Conservation (phyloP, 2,888 invertebrate species). For the Drosophila picticornis region DNA sequence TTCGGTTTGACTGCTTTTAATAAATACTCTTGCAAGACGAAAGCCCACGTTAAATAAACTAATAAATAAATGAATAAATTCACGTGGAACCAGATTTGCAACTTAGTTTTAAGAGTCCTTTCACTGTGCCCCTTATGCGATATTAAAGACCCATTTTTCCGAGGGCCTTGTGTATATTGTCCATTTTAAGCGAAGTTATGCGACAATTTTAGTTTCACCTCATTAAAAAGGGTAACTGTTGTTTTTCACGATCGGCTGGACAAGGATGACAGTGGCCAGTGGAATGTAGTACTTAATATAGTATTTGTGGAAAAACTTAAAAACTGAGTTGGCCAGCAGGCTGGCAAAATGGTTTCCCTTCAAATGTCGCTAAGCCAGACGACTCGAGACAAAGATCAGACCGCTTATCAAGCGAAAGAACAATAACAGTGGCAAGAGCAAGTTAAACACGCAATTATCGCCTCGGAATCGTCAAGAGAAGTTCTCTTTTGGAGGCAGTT, state of each 20-base stretch:
- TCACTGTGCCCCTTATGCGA: not conserved
- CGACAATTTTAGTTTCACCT: not conserved
- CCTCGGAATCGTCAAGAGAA: constrained; percentile 54
- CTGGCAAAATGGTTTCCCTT: constrained; percentile 20
- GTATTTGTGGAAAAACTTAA: not conserved
- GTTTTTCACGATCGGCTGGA: not conserved
- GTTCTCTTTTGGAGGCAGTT: constrained; percentile 52
- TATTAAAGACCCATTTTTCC: not conserved
- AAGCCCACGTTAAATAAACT: rapidly evolving
- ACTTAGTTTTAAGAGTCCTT: not conserved
- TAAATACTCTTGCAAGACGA: not conserved
- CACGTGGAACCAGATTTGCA: not conserved
- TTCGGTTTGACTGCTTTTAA: not conserved
- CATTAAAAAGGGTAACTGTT: not conserved
- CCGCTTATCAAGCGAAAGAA: constrained; percentile 52
- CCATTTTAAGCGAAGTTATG: not conserved
- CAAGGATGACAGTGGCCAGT: not conserved
- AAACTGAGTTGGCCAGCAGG: not conserved
- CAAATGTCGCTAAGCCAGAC: constrained; percentile 24
- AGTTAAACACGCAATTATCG: constrained; percentile 74
- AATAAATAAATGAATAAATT: not conserved
- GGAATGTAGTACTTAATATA: not conserved
- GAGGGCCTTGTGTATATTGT: not conserved
- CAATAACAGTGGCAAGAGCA: not conserved
- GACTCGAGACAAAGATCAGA: constrained; percentile 32